Percentiles rank a stretch among this genome's conserved stretches.
phyloP scores from a whole-genome alignment of 2,888 invertebrate species.

The Eilema sororculum region DNA sequence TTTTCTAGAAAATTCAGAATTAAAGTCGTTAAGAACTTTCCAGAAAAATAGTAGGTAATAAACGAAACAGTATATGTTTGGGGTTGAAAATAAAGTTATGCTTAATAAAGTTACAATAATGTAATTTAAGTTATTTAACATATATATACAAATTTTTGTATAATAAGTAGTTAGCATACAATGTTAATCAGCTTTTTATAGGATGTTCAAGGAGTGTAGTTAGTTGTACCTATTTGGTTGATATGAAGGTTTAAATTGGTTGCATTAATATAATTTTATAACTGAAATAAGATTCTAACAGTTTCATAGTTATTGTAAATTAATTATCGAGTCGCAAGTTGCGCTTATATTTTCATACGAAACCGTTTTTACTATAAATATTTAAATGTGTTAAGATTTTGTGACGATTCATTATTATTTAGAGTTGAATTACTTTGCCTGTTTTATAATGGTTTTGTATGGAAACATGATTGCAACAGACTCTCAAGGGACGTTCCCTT shows the following conservation, averaged over 20 bases:
- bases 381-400: slow-evolving; percentile 24
- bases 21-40: slow-evolving; percentile 19
- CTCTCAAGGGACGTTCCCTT: slow-evolving; percentile 23
- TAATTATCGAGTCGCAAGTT: slow-evolving; percentile 43
- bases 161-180: slow-evolving; percentile 83
- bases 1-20: slow-evolving; percentile 34
- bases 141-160: slow-evolving; percentile 75
- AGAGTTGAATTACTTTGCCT: slow-evolving; percentile 38
- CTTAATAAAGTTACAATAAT: slow-evolving; percentile 62
- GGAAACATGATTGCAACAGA: slow-evolving; percentile 42
- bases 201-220: slow-evolving; percentile 45
- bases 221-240: slow-evolving; percentile 46
- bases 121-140: slow-evolving; percentile 73
- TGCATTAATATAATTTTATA: slow-evolving; percentile 46
- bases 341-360: slow-evolving; percentile 47
- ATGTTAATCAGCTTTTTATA: slow-evolving; percentile 57
- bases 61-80: slow-evolving; percentile 36
- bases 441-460: slow-evolving; percentile 39
- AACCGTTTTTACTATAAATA: slow-evolving; percentile 26
- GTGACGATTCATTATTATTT: slow-evolving; percentile 38
- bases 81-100: slow-evolving; percentile 50
- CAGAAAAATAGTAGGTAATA: slow-evolving; percentile 29
- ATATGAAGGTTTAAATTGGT: slow-evolving; percentile 45
- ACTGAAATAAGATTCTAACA: slow-evolving; percentile 52
- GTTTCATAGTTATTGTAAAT: slow-evolving; percentile 52